Percentiles rank a stretch among this genome's conserved stretches.
Conservation (phyloP, 2,888 invertebrate species). For the Diarsia brunnea region DNA sequence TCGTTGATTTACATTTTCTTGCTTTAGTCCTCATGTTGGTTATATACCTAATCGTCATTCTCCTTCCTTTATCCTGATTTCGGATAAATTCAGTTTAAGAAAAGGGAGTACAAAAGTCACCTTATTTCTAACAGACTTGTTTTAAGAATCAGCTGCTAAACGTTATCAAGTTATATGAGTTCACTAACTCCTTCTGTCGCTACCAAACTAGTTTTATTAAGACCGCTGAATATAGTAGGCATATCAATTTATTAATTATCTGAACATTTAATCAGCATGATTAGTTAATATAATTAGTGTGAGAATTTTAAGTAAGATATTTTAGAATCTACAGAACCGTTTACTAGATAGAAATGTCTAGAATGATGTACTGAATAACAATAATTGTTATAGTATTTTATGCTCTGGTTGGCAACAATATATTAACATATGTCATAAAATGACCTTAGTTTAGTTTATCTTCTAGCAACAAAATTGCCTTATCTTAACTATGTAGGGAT, state of each 20-base stretch:
- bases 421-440: slow-evolving; percentile 29
- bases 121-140: slow-evolving; percentile 1
- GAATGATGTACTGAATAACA: slow-evolving; percentile 4
- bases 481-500: too few species aligned
- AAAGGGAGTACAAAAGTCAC: neutral
- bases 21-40: neutral
- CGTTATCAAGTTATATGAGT: slow-evolving; percentile 22
- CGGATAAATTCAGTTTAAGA: too few species aligned
- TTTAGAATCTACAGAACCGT: neutral
- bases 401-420: slow-evolving; percentile 6
- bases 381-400: neutral
- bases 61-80: neutral
- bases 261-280: slow-evolving; percentile 2
- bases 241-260: slow-evolving; percentile 24
- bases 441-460: slow-evolving; percentile 39
- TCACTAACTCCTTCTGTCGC: slow-evolving; percentile 40
- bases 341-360: neutral
- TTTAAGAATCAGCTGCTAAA: slow-evolving; percentile 51
- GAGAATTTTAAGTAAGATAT: neutral
- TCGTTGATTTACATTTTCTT: neutral
- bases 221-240: slow-evolving; percentile 22
- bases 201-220: slow-evolving; percentile 52
- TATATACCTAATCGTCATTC: neutral
- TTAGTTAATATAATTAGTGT: slow-evolving; percentile 1
- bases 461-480: neutral